Base-by-base conservation (phyloP, 2,888 invertebrate species). In the Atrina japonica region DNA sequence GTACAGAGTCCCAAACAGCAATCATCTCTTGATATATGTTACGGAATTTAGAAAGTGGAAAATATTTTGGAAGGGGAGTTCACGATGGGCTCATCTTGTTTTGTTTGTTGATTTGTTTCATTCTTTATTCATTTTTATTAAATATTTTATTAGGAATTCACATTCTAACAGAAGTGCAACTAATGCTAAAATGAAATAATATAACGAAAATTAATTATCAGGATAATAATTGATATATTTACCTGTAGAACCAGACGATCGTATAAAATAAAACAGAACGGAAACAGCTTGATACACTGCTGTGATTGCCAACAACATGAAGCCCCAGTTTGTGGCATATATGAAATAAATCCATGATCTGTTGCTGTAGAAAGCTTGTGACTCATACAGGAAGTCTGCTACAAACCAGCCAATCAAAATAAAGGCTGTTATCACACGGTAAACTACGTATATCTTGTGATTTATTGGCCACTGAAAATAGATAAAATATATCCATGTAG, bases 281-380 rank as follows among this genome's bases (percentile, higher is more conserved):
- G 81, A 82, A 41, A 80, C 56, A 1, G 86, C 83, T 59, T 80
- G 83, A 43, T 83, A 61, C n/a, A 86, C 25, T 16, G 82, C 69
- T 5, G 82, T 80, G 7, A 85, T 1, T 16, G 76, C 82, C n/a
- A 88, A 78, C 18, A 86, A 67, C 7, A 85, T 53, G 70, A 88
- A 85, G 69, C 87, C 84, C 88, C 88, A 88, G 80, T 88, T 88
- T 45, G 88, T 88, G 40, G 88, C 88, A 70, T 86, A 88, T 18
- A 87, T 80, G 16, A 87, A 77, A 80, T 87, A 88, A 6, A 80
- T 76, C 73, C 78, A 82, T 3, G 77, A 67, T 25, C 80, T 73
- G 35, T 82, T 81, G 49, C 73, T 73, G 78, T 86, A 88, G 73
- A 84, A 88, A 27, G 65, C 69, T 49, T 72, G 69, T 1, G 84